Base-by-base conservation (phyloP, 2,888 invertebrate genomes). In the Drosophila nr. perissopoda region DNA sequence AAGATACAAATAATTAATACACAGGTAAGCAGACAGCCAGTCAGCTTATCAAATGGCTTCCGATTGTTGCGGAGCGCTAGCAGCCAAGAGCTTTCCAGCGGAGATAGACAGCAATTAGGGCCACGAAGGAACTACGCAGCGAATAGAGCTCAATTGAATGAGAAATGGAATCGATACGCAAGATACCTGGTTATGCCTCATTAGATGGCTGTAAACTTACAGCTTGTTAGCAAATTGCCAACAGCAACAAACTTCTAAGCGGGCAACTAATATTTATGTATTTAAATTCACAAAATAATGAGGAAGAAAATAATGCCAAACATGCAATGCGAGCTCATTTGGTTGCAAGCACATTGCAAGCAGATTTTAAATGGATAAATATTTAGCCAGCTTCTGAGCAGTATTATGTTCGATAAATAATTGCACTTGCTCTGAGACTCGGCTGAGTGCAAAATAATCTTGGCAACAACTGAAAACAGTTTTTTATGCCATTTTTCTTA, bases 31-130 rank as follows among this genome's bases (percentile, higher is more conserved):
- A 38, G 40, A 13, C 13, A 6, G n/a, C n/a, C 52, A 21, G 25
- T 4, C 51, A 48, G 76, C 60, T 57, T 59, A 68, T 76, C 79
- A 66, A 77, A 79, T 79, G 74, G 65, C 62, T 77, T 77, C 77
- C 77, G 74, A 77, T 77, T 79, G 74, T 69, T 67, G 33, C 33
- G 33, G 11, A 11, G 11, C 48, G 62, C 62, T 62, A 16, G 8
- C 48, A 18, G 21, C 21, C 13, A 21, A 21, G 46, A 21, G 68
- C 56, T 63, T 75, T 64, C 42, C 56, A 63, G 64, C 70, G 51
- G 38, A 46, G 49, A 58, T 34, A 38, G 58, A 77, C 62, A 77
- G 67, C 66, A 72, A 72, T 77, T 78, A 77, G 59, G 52, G 46
- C 29, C 34, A 25, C 21, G 7, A 46, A 72, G 56, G 60, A 76